Base-by-base conservation (phyloP, 2,113 vertebrate genomes). In the Neogobius melanostomus region DNA sequence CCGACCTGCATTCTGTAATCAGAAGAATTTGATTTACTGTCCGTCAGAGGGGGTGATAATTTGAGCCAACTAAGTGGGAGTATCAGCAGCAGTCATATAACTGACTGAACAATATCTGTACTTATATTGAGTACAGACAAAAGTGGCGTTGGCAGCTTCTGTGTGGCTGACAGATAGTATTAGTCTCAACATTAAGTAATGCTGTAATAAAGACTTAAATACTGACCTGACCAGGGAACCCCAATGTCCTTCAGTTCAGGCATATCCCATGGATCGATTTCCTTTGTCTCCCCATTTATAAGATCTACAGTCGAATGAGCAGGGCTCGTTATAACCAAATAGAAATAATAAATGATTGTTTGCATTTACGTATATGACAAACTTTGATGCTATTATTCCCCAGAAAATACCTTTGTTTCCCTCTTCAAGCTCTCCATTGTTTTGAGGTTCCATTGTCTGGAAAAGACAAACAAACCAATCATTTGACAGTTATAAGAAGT, bases 211-310 rank as follows among this genome's bases (percentile, higher is more conserved):
- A n/a, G 60, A 48, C 6, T 17, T 0, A 0, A 14, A 36, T 66
- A 49, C 57, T 69, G 79, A 98, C 97, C 96, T 95, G 95, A 92
- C 97, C 97, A 99, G 69, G 93, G 93, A 72, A 93, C 66, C 5
- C 95, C 95, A 0, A 82, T 92, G 80, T 94, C 92, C 83, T 90
- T 89, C 28, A 98, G 88, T 52, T 93, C 94, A 0, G 95, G 93
- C 65, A 95, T 61, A 60, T 94, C 89, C 97, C 97, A 98, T 1
- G 94, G 94, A 79, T 97, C 93, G 0, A 45, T 71, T 0, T 74
- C 82, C 44, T 74, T 66, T 1, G 2, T 48, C 14, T 86, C 79
- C 12, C 85, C 90, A 16, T 93, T 87, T 45, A 95, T 88, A 84
- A 97, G 88, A 16, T 92, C 83, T 69, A 89, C 46, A 2, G 94